phyloP scores from a whole-genome alignment of 2,888 invertebrate species.

The Eupithecia vulgata region DNA sequence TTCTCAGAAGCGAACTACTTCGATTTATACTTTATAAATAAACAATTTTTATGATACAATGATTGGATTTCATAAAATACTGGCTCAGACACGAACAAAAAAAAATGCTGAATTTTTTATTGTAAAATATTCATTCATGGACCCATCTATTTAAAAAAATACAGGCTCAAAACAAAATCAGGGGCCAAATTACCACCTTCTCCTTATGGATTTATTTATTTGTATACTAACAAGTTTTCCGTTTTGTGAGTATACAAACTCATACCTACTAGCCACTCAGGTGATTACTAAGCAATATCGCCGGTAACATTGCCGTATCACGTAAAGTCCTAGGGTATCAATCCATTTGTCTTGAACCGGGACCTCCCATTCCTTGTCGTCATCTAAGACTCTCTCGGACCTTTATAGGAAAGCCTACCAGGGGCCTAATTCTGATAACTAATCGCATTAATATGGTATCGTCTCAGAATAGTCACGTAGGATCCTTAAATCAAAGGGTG shows the following conservation, averaged over 20 bases:
- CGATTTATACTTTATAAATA: no score
- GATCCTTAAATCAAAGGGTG: neutral
- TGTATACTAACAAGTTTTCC: no score
- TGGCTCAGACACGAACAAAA: no score
- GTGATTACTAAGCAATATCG: neutral
- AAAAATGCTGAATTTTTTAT: no score
- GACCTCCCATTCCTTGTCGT: constrained; percentile 27
- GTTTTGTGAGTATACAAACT: neutral
- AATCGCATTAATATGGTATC: neutral
- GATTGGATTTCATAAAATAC: no score
- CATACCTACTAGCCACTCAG: neutral
- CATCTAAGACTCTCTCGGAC: constrained; percentile 16
- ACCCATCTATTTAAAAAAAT: no score
- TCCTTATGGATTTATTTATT: no score
- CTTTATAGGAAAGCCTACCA: constrained; percentile 25
- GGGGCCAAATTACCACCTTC: no score
- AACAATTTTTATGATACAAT: no score
- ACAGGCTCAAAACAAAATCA: no score
- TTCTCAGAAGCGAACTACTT: no score
- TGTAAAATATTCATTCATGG: no score
- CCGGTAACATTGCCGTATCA: neutral
- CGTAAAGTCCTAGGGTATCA: neutral
- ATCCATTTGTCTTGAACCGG: constrained; percentile 20
- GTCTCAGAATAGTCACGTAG: neutral
- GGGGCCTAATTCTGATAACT: constrained; percentile 14